Percentiles rank a stretch among this genome's conserved stretches.
These are phyloP conservation scores for Drosophila auraria DNA, from an alignment of 1,140 invertebrate species.

Conservation along the genomic window DNA sequence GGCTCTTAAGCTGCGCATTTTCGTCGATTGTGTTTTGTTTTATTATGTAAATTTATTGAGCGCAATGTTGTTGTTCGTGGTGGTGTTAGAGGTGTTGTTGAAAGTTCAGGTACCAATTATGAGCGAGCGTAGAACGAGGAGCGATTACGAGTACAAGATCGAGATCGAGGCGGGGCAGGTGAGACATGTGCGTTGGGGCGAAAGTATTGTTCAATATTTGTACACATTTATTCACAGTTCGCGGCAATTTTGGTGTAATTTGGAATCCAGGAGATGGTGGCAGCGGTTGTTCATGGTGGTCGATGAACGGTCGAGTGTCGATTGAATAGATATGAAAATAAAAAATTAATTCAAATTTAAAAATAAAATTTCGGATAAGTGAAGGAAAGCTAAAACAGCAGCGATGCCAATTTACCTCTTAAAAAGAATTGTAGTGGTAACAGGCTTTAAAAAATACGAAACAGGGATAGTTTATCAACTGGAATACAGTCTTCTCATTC, in stretches of 20 bases:
- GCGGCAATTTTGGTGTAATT: slow-evolving; percentile 55
- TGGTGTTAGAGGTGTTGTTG: slow-evolving; percentile 67
- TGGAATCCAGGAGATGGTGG: slow-evolving; percentile 49
- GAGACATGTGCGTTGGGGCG: slow-evolving; percentile 66
- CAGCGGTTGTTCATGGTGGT: slow-evolving; percentile 42
- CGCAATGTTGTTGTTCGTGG: slow-evolving; percentile 64
- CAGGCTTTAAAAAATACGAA: background rate
- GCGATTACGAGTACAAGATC: slow-evolving; percentile 14
- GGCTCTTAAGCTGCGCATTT: slow-evolving; percentile 86
- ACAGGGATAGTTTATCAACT: background rate
- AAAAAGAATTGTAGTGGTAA: background rate
- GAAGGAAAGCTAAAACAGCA: slow-evolving; percentile 6
- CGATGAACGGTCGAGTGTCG: slow-evolving; percentile 37
- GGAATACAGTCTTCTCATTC: background rate
- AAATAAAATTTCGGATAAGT: slow-evolving; percentile 21
- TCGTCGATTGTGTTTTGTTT: slow-evolving; percentile 22
- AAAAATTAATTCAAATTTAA: slow-evolving; percentile 38
- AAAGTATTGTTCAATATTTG: slow-evolving; percentile 56
- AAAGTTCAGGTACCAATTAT: slow-evolving; percentile 41
- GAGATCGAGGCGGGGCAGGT: slow-evolving; percentile 53
- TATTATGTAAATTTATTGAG: slow-evolving; percentile 36
- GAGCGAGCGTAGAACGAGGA: slow-evolving; percentile 51
- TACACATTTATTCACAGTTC: slow-evolving; percentile 54
- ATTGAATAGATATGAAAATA: slow-evolving; percentile 43
- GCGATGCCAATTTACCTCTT: slow-evolving; percentile 17